phyloP scores from a whole-genome alignment of 2,113 vertebrate species.

The Laterallus jamaicensis region DNA sequence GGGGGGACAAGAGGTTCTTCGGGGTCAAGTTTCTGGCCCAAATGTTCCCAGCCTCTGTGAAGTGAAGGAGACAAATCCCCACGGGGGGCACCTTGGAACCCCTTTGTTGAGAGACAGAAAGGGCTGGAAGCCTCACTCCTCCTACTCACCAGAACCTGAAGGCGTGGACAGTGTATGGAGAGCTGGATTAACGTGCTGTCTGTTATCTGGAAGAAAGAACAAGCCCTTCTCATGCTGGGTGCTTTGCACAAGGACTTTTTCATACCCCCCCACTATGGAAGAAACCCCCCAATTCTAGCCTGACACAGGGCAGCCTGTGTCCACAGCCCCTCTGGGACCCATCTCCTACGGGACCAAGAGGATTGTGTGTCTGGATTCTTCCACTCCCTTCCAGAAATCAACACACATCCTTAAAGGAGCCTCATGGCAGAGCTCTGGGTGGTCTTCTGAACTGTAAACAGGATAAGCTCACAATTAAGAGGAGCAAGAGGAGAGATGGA shows the following conservation, averaged over 20 bases:
- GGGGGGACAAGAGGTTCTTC: background rate
- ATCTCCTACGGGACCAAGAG: fast-evolving
- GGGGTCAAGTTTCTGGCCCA: background rate
- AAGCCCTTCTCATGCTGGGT: fast-evolving
- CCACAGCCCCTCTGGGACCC: background rate
- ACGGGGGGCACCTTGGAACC: background rate
- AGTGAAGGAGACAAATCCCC: background rate
- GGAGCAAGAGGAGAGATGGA: background rate
- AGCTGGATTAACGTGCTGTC: constrained; percentile 95
- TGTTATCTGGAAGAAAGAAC: constrained; percentile 83
- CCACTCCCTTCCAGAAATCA: background rate
- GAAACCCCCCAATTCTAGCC: background rate
- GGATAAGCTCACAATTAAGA: background rate
- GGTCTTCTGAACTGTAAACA: fast-evolving
- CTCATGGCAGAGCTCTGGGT: background rate
- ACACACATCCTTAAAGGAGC: background rate
- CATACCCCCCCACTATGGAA: fast-evolving
- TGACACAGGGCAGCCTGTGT: fast-evolving
- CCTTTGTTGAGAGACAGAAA: background rate
- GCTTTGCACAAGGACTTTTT: background rate
- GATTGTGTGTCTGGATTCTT: background rate
- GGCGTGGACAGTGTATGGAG: constrained; percentile 95
- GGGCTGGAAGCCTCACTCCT: background rate
- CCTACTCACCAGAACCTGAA: constrained; percentile 94
- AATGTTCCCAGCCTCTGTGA: background rate